Base-by-base conservation (phyloP, 2,113 vertebrate species). In the Chitala chitala region DNA sequence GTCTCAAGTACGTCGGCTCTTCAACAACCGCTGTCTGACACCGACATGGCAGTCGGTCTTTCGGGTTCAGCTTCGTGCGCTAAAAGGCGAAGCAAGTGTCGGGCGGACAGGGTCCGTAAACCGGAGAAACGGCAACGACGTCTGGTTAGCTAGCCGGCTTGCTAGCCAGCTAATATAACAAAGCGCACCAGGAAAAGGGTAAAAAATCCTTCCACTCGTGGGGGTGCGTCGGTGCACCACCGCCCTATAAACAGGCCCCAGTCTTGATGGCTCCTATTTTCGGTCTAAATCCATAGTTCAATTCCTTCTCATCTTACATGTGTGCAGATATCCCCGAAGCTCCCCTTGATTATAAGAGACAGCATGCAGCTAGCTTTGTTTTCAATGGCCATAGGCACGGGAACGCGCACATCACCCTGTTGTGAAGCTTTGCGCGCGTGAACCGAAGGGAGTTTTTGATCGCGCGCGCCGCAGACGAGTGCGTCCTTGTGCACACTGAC, bases 281-380 rank as follows among this genome's bases (percentile, higher is more conserved):
- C 84, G 65, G 74, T 79, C 83, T 85, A 84, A 66, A 89, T 88
- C 90, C 89, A 92, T 91, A 84, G 82, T 83, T 77, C 53, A 71
- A 73, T 29, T 0, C 13, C 75, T 63, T 78, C 82, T 81, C 78
- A 76, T 61, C 17, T 6, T 29, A 79, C 71, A 42, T 79, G 38
- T 71, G 81, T 74, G 82, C 78, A 61, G 77, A 76, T 82, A 78
- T 78, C 83, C 82, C 76, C 80, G 79, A 63, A 73, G 79, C 83
- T 82, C 83, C 68, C 84, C 65, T 79, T 75, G 36, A 82, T 83
- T 84, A 79, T 82, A 85, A 88, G 86, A 85, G 85, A 86, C 88
- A 85, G 85, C 87, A 89, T 70, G 82, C 85, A 87, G 88, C 74
- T 76, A 80, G 81, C 90, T 90, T 89, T 92, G 89, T 91, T 91